Conservation (phyloP, 2,797 vertebrate species). For the Sciaenops ocellatus region DNA sequence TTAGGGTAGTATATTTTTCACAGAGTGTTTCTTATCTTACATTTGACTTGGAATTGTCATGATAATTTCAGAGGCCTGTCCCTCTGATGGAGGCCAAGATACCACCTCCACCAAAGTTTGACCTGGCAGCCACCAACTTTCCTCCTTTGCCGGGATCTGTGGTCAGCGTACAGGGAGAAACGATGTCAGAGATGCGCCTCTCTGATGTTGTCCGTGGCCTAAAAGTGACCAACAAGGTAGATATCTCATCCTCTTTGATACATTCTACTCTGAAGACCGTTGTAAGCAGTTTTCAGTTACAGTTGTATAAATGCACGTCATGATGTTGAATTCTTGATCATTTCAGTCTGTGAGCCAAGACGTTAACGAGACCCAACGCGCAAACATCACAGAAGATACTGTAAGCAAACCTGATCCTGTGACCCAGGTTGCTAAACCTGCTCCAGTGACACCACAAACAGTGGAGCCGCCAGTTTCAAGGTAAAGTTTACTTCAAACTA, state of each 20-base stretch:
- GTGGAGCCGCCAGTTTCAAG: constrained; percentile 47
- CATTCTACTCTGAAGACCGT: background rate
- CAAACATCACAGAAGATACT: constrained; percentile 37
- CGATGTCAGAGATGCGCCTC: constrained; percentile 91
- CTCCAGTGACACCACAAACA: constrained; percentile 11
- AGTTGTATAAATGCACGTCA: background rate
- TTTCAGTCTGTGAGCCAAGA: constrained; percentile 68
- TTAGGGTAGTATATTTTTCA: background rate
- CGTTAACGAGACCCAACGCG: constrained; percentile 36
- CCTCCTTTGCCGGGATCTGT: constrained; percentile 95
- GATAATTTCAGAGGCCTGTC: constrained; percentile 84
- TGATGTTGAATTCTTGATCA: background rate
- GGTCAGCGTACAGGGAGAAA: constrained; percentile 86
- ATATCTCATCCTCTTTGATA: background rate
- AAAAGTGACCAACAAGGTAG: constrained; percentile 89
- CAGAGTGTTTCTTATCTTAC: background rate
- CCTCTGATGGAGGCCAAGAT: constrained; percentile 87
- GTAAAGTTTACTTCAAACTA: constrained; percentile 58
- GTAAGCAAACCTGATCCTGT: constrained; percentile 29
- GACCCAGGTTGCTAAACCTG: constrained; percentile 24
- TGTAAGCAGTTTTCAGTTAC: background rate
- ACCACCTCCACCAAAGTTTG: constrained; percentile 94
- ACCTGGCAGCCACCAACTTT: constrained; percentile 94
- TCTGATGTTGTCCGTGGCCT: constrained; percentile 95
- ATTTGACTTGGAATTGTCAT: background rate